A percentile compares a stretch with the other conserved stretches of the same genome.
Evolutionary conservation across 2,797 vertebrate genomes (phyloP).

Genomic region (Scomberomorus guttatus): DNA sequence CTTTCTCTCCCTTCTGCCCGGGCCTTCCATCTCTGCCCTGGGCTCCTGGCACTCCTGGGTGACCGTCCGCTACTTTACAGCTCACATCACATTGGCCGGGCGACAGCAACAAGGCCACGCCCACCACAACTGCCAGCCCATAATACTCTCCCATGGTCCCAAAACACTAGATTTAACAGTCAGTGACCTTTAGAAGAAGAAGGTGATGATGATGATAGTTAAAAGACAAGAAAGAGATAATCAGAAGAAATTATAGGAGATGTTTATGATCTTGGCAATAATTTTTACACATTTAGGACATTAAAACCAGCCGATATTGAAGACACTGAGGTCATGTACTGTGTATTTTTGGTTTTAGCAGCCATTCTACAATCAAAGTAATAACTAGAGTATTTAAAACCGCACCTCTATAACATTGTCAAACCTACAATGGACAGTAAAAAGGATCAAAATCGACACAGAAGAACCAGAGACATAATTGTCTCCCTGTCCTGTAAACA

Average conservation of each 20-base stretch:
- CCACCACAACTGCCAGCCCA: constrained; percentile 42
- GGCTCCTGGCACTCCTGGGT: constrained; percentile 10
- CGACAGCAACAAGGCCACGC: constrained; percentile 26
- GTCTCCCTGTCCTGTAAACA: too few species aligned
- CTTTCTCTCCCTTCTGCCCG: constrained; percentile 73
- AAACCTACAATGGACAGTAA: not conserved
- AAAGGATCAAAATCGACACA: too few species aligned
- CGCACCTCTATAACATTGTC: too few species aligned
- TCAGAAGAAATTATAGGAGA: not conserved
- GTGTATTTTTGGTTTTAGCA: not conserved
- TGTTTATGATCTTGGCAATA: not conserved
- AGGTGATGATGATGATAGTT: not conserved
- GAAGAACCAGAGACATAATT: too few species aligned
- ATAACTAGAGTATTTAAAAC: not conserved
- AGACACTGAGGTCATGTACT: not conserved
- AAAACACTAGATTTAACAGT: constrained; percentile 19
- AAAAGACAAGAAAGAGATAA: not conserved
- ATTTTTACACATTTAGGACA: too few species aligned
- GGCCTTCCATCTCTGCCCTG: constrained; percentile 58
- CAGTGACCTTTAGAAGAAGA: not conserved
- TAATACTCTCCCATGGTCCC: constrained; percentile 57
- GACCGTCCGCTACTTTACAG: constrained; percentile 51
- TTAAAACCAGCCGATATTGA: too few species aligned
- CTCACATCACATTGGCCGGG: not conserved
- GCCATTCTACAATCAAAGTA: too few species aligned